Conservation (phyloP, 2,113 vertebrate genomes). For the Genyomyrus donnyi region DNA sequence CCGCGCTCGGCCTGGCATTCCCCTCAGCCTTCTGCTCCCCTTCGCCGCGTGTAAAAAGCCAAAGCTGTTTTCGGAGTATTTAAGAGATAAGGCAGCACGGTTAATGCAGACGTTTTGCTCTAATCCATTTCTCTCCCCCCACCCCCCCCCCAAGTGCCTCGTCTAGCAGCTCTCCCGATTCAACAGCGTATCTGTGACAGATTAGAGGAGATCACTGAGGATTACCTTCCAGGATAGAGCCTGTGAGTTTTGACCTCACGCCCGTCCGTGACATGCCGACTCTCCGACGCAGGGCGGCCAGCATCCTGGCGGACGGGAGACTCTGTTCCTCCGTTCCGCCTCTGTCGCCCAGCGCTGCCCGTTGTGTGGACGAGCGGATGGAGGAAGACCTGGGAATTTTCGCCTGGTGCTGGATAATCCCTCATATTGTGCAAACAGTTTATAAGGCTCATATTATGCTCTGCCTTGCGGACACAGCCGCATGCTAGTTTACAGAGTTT, state of each 20-base stretch:
- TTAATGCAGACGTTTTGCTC: conserved; percentile 57
- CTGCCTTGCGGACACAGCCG: conserved; percentile 17
- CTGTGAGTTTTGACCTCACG: conserved; percentile 25
- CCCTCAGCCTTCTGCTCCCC: neutral
- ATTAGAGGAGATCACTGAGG: conserved; percentile 65
- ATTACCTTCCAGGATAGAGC: conserved; percentile 59
- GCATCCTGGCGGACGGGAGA: neutral
- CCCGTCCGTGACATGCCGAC: neutral
- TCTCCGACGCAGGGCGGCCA: no score
- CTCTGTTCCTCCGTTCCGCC: neutral
- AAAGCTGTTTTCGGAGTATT: conserved; percentile 59
- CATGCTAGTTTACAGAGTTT: conserved; percentile 18
- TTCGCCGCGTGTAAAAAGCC: conserved; percentile 36
- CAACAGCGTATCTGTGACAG: conserved; percentile 65
- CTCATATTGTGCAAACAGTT: conserved; percentile 25
- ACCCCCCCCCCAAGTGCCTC: conserved; percentile 30
- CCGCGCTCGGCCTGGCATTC: neutral
- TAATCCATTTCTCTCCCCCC: conserved; percentile 55
- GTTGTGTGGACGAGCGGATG: neutral
- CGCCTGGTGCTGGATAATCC: conserved; percentile 14
- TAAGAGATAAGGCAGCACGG: conserved; percentile 59
- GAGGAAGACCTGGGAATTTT: neutral
- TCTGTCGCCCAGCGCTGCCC: neutral
- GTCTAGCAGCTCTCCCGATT: conserved; percentile 47
- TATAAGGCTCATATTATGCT: conserved; percentile 17